Evolutionary conservation across 2,797 vertebrate species (phyloP).

Genomic region (Hipposideros larvatus): DNA sequence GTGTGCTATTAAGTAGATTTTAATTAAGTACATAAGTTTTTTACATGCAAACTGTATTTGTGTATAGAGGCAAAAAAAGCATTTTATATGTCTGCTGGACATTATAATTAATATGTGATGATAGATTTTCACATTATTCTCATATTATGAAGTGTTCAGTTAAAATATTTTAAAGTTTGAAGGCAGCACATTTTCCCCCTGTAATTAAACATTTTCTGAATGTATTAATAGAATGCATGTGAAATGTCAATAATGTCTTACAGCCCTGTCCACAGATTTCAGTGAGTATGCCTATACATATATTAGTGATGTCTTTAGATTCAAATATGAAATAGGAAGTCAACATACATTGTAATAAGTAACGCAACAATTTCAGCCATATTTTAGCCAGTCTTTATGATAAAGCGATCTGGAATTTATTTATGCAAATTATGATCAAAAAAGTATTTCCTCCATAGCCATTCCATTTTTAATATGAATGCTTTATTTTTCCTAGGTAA

Average conservation of each 20-base stretch:
- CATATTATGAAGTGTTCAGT: neutral
- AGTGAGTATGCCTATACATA: neutral
- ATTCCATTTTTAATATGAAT: constrained; percentile 5
- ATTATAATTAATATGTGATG: neutral
- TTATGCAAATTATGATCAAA: constrained; percentile 17
- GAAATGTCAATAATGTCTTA: constrained; percentile 39
- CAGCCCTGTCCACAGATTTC: neutral
- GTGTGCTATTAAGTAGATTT: neutral
- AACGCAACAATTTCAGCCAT: neutral
- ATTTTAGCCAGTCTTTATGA: neutral
- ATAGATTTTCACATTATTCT: constrained; percentile 9
- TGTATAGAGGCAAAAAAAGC: neutral
- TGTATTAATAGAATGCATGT: neutral
- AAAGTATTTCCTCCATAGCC: neutral
- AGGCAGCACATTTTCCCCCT: neutral
- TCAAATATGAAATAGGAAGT: neutral
- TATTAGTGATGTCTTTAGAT: neutral
- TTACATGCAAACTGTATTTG: neutral
- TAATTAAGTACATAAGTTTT: neutral
- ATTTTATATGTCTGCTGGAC: neutral
- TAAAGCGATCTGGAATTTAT: neutral
- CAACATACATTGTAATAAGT: neutral
- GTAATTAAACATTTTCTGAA: constrained; percentile 18
- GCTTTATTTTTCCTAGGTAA: neutral
- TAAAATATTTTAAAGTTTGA: constrained; percentile 47